Evolutionary conservation across 2,888 invertebrate species (phyloP).

Genomic region (Noctua janthina): DNA sequence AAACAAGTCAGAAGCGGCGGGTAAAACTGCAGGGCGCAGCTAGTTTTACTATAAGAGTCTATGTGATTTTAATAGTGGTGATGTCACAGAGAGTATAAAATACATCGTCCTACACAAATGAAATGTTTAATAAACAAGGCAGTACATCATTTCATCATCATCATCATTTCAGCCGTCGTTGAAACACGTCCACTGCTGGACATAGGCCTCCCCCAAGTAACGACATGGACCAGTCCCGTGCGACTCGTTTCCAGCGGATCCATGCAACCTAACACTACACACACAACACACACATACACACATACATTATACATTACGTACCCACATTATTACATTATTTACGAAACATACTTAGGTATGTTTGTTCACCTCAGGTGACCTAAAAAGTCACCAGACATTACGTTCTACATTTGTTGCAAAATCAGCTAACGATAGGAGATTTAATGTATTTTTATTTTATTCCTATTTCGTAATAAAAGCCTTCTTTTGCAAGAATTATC

Average conservation of each 20-base stretch:
- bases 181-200: too few relatives aligned
- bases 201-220: too few relatives aligned
- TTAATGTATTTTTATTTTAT: constrained; percentile 3
- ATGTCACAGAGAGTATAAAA: not conserved
- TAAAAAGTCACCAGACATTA: constrained; percentile 6
- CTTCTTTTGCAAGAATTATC: not conserved
- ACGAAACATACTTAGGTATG: not conserved
- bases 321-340: too few relatives aligned
- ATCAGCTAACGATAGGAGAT: not conserved
- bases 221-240: too few relatives aligned
- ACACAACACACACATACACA: too few relatives aligned
- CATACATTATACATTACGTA: too few relatives aligned
- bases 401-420: constrained; percentile 20
- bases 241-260: too few relatives aligned
- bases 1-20: too few relatives aligned
- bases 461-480: constrained; percentile 6
- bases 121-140: not conserved
- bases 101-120: not conserved
- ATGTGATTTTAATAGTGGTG: too few relatives aligned
- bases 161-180: too few relatives aligned
- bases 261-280: too few relatives aligned
- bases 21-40: too few relatives aligned
- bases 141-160: not conserved
- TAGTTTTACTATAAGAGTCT: not conserved
- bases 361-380: constrained; percentile 8